Base-by-base conservation (phyloP, 2,113 vertebrate genomes). In the Rhadina sibilatrix region DNA sequence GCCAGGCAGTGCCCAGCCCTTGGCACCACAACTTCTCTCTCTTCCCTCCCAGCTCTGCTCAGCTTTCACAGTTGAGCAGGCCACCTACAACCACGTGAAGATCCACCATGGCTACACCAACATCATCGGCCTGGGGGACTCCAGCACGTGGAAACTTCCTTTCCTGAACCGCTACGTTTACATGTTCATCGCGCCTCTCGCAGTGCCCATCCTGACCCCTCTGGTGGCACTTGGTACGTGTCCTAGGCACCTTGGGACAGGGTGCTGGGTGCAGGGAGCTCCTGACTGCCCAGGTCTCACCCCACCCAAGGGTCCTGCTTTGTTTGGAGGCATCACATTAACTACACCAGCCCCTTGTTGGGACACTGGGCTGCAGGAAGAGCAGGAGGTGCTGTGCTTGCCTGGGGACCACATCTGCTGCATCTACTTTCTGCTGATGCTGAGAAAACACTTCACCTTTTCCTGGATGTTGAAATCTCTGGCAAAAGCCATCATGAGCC, bases 71-170 rank as follows among this genome's bases (percentile, higher is more conserved):
- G 98, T 98, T 0, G 98, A 97, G 18, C 98, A 97, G 2, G 98
- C 97, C 3, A 97, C 97, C 28, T 97, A 98, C 6, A 98, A 98
- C 24, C 99, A 99, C 0, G 98, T 99, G 31, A 99, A 99, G 97
- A 89, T 99, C 79, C 99, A 99, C 91, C 99, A 99, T 0, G 98
- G 98, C 68, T 98, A 99, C 94, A 99, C 99, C 68, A 99, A 99
- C 0, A 42, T 99, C 79, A 97, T 99, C 0, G 99, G 99, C 35
- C 95, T 99, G 82, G 99, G 99, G 1, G 99, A 99, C 97, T 99
- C 99, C 63, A 99, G 99, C 97, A 98, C 98, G 1, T 99, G 99
- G 99, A 98, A 98, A 75, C 49, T 98, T 66, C 99, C 99, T 5
- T 97, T 91, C 94, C 98, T 99, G 89, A 98, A 99, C 52, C 98